Evolutionary conservation across 2,888 invertebrate genomes (phyloP), one percentile per base, ranked within the genome.

Genomic region (Drosophila fungiperda): DNA sequence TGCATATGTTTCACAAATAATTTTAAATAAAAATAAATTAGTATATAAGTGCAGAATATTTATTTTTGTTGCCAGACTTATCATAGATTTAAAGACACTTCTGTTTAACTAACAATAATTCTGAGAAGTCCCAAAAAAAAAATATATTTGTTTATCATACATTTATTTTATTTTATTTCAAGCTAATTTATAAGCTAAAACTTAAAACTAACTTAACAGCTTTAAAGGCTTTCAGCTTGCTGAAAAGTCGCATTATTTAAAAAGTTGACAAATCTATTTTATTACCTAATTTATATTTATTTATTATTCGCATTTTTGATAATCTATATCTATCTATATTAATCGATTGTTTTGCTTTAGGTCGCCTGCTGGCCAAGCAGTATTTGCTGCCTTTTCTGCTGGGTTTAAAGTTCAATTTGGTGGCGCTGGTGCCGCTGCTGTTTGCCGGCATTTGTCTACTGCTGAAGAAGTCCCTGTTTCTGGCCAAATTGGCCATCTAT

Each of bases 321-420:
- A 23, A 23, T 29, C 6, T 29, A 29, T 29, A 29, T 29, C 0
- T 29, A 45, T 23, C 8, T 11, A 17, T 1, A 29, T 40, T n/a
- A 9, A 20, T 17, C 11, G 35, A 45, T 8, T 38, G 1, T 12
- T 32, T 1, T 12, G 17, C 11, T 38, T 29, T 59, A 97, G 97
- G 96, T 77, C 95, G 96, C 23, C 93, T 96, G 33, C 89, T 97
- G 73, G 94, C 97, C 60, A 94, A 95, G 78, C 96, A 96, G 76
- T 95, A 97, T 64, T 87, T 97, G n/a, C 93, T 97, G 23, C 97
- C 97, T 32, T 95, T 97, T 83, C 94, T 97, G 1, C 94, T 97
- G 15, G 97, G 97, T 9, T 94, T 97, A 79, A 97, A 97, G 93
- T 96, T 97, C 89, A 97, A 96, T 89, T 93, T 97, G 50, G 95